Base-by-base conservation (phyloP, 2,888 invertebrate species). In the Oscheius onirici region DNA sequence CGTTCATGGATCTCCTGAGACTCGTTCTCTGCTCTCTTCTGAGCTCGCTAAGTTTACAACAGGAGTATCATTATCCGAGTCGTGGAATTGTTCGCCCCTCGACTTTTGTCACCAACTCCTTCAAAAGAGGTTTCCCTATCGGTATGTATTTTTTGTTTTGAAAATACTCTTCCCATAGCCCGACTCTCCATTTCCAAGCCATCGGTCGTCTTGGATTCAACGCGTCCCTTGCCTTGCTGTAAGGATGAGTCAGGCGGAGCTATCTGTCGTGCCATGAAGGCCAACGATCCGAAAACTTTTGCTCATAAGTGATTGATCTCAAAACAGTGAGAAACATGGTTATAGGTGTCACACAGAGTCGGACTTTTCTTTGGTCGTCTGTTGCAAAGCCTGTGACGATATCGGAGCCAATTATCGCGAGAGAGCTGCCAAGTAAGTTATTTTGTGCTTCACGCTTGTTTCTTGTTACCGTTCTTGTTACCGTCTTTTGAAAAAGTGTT, bases 181-280 rank as follows among this genome's bases (percentile, higher is more conserved):
- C 24, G 63, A 10, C 34, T 63, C 17, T 63, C 63, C 11, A 20
- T 63, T 26, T 28, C 46, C 34, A 63, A 63, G 26, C 15, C 49
- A 8, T 17, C 46, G 26, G 46, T 44, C 15, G n/a, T 49, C n/a
- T 34, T 77, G 11, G 78, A 78, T 40, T 52, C 76, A 13, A 72
- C 66, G 51, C 68, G 79, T 5, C 60, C 72, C 1, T 73, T 81
- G 11, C 81, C 81, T n/a, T 81, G 81, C 46, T 81, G 81, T 40
- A 79, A 79, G 41, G 81, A 81, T 51, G 79, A 79, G 34, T 77
- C 78, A 0, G 81, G 81, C 11, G 81, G 81, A 13, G 75, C 78
- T 0, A 78, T 81, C 65, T 81, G 81, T 65, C 71, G 79, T 43
- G 76, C 79, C 28, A 65, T 81, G 49, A 75, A 71, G 20, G 73